Evolutionary conservation across 2,113 vertebrate species (phyloP).

Genomic region (Hippocampus guttulatus): DNA sequence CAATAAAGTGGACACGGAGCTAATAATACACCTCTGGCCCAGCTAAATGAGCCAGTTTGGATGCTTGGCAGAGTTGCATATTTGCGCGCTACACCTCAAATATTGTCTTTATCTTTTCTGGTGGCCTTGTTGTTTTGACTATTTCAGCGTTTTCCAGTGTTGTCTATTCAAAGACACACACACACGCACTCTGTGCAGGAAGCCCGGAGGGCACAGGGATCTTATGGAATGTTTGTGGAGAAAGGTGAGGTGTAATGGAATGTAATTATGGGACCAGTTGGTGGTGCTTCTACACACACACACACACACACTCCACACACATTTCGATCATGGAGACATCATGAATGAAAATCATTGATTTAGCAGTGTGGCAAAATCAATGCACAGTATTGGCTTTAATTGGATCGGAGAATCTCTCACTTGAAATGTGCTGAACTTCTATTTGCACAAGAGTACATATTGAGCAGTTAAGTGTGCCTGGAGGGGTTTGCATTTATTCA

Average conservation of each 20-base stretch:
- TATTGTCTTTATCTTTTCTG: background rate
- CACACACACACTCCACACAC: slow-evolving; percentile 18
- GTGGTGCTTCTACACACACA: slow-evolving; percentile 21
- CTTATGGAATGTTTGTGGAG: slow-evolving; percentile 62
- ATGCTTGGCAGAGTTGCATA: slow-evolving; percentile 11
- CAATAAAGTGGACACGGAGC: slow-evolving; percentile 20
- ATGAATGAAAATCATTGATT: background rate
- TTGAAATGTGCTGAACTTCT: background rate
- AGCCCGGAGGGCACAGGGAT: slow-evolving; percentile 45
- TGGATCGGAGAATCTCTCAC: background rate
- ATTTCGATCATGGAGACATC: background rate
- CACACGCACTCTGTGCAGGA: slow-evolving; percentile 30
- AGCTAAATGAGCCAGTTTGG: slow-evolving; percentile 12
- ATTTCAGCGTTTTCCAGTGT: background rate
- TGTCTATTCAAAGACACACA: background rate
- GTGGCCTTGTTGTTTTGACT: background rate
- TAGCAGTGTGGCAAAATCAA: too few species aligned
- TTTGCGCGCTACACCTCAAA: slow-evolving; percentile 7
- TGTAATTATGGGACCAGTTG: slow-evolving; percentile 57
- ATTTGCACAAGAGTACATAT: background rate
- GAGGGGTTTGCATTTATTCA: too few species aligned
- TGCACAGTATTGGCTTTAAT: background rate
- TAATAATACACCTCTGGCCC: slow-evolving; percentile 38
- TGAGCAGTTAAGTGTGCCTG: too few species aligned
- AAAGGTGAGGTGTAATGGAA: slow-evolving; percentile 67